phyloP scores from a whole-genome alignment of 2,797 vertebrate species.

The Rhyacichthys aspro region DNA sequence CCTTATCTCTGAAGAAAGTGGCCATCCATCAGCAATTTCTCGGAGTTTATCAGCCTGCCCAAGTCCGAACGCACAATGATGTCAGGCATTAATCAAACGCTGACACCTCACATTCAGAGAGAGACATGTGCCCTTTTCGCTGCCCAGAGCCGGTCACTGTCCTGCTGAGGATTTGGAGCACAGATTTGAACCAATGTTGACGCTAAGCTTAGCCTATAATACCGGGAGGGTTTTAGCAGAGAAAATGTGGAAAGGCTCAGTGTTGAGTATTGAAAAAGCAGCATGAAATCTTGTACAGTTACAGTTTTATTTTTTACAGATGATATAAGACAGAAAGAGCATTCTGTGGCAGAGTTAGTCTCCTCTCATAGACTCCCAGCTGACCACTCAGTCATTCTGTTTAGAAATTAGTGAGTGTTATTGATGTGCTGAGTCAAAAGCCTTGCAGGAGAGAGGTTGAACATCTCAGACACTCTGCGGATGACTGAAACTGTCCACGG shows the following conservation, averaged over 20 bases:
- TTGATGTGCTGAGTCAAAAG: conserved; percentile 59
- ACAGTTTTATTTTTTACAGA: not conserved
- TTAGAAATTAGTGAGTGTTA: conserved; percentile 60
- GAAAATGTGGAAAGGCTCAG: not conserved
- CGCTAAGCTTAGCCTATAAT: conserved; percentile 3
- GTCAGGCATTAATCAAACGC: conserved; percentile 79
- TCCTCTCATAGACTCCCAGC: conserved; percentile 40
- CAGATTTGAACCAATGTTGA: conserved; percentile 21
- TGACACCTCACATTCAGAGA: conserved; percentile 71
- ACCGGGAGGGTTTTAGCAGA: conserved; percentile 22
- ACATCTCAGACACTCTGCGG: conserved; percentile 39
- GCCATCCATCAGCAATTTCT: conserved; percentile 76
- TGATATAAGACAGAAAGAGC: conserved; percentile 26
- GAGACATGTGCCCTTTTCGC: conserved; percentile 57
- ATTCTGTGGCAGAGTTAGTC: conserved; percentile 11
- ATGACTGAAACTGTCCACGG: conserved; percentile 29
- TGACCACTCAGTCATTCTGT: conserved; percentile 56
- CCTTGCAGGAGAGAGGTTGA: conserved; percentile 47
- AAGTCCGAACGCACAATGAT: conserved; percentile 63
- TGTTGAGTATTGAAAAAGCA: conserved; percentile 22
- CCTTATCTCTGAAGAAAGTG: conserved; percentile 68
- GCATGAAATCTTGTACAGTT: conserved; percentile 14
- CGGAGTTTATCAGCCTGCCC: conserved; percentile 72
- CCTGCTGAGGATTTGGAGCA: conserved; percentile 33
- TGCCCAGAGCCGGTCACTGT: conserved; percentile 41